Percentiles rank a stretch among this genome's conserved stretches.
These are phyloP conservation scores for Shinisaurus crocodilurus DNA, from an alignment of 2,113 vertebrate species.

Conservation along the genomic window DNA sequence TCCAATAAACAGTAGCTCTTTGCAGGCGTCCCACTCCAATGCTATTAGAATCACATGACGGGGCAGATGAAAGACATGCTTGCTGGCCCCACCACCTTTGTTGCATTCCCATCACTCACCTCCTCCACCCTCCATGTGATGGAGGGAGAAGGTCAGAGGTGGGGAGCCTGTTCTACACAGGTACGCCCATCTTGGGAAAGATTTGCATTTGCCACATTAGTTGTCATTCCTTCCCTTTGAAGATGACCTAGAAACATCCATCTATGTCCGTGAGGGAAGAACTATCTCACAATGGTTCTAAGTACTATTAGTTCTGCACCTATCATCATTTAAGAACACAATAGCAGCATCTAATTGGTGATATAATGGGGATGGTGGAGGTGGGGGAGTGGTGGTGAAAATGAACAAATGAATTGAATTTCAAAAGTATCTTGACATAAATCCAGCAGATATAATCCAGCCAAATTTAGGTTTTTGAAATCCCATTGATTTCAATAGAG, in stretches of 20 bases:
- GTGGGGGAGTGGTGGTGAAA: background rate
- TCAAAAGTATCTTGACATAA: background rate
- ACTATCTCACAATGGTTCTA: background rate
- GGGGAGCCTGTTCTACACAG: no score
- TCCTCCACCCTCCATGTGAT: no score
- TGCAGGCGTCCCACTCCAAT: no score
- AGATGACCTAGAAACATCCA: background rate
- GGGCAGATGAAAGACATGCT: no score
- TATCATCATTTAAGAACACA: background rate
- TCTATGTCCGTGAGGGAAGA: background rate
- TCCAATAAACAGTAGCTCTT: no score
- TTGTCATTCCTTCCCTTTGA: background rate
- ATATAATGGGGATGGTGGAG: background rate
- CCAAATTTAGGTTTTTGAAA: background rate
- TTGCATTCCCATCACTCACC: no score
- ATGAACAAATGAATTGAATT: background rate
- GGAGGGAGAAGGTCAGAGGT: no score
- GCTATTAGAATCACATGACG: no score
- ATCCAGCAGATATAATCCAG: background rate
- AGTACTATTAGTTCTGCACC: background rate
- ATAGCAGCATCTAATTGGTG: background rate
- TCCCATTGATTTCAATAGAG: background rate
- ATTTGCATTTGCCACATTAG: background rate
- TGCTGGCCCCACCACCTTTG: no score
- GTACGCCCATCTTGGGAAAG: background rate